A percentile compares a stretch with the other conserved stretches of the same genome.
Conservation (phyloP, 2,888 invertebrate species). For the Scrobipalpa atriplicella region DNA sequence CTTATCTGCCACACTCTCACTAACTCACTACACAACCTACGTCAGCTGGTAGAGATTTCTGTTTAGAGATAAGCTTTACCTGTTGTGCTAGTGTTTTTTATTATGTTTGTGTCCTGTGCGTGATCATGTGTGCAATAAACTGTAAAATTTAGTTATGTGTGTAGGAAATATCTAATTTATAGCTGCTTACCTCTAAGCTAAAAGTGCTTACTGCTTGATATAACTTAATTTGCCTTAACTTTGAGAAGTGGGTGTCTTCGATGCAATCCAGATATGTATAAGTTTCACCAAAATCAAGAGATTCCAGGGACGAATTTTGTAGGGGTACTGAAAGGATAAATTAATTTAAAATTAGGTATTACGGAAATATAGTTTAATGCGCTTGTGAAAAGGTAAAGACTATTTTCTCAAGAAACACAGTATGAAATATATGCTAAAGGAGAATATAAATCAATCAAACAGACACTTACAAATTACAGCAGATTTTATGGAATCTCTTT, state of each 20-base stretch:
- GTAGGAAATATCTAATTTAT: not conserved
- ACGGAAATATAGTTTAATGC: no score
- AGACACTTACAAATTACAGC: not conserved
- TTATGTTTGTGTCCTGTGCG: no score
- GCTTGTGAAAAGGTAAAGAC: no score
- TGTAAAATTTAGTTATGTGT: no score
- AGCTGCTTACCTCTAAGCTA: not conserved
- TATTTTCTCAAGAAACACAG: no score
- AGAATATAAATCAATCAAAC: not conserved
- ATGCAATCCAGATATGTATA: not conserved
- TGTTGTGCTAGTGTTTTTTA: no score
- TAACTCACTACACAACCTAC: no score
- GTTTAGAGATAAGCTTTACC: no score
- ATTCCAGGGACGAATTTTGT: slow-evolving; percentile 2
- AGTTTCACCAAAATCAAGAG: not conserved
- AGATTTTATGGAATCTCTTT: not conserved
- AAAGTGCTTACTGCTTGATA: not conserved
- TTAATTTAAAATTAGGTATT: not conserved
- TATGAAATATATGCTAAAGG: no score
- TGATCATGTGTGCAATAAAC: no score
- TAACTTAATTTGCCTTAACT: not conserved
- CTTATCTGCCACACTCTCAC: no score
- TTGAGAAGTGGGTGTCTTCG: not conserved
- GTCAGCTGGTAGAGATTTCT: no score
- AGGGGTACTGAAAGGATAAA: slow-evolving; percentile 5